phyloP scores from a whole-genome alignment of 1,140 invertebrate species.

The Scaptomyza graminum region DNA sequence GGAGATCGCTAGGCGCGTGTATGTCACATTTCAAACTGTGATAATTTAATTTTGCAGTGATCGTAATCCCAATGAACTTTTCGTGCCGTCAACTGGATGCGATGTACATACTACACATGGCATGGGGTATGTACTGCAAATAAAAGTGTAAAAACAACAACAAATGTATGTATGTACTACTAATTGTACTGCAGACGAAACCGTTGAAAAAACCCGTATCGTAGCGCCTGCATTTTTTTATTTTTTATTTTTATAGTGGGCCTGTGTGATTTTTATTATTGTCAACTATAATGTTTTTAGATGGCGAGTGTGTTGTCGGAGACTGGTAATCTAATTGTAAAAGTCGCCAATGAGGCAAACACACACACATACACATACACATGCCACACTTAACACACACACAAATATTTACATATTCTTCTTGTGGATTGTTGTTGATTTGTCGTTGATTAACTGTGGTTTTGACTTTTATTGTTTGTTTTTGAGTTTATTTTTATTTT shows the following conservation, averaged over 20 bases:
- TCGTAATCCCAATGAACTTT: conserved; percentile 65
- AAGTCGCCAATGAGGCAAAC: conserved; percentile 51
- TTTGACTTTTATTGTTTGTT: conserved; percentile 69
- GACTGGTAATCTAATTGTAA: conserved; percentile 77
- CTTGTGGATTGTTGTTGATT: conserved; percentile 49
- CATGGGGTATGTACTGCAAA: not conserved
- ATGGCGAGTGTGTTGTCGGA: conserved; percentile 41
- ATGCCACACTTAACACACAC: conserved; percentile 2
- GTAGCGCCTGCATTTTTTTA: conserved; percentile 61
- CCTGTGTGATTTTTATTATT: conserved; percentile 49
- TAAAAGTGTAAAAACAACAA: no score
- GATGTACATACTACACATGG: conserved; percentile 25
- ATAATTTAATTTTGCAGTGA: conserved; percentile 76
- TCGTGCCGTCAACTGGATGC: conserved; percentile 29
- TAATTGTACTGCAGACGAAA: conserved; percentile 20
- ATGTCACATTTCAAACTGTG: conserved; percentile 79
- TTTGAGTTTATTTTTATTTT: conserved; percentile 17
- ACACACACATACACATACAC: conserved; percentile 28
- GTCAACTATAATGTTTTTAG: conserved; percentile 39
- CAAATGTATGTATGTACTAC: not conserved
- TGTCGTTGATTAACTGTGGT: conserved; percentile 75
- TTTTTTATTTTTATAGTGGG: conserved; percentile 24
- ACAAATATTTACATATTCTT: conserved; percentile 3
- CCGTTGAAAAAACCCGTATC: conserved; percentile 15
- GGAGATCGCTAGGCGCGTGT: conserved; percentile 66